phyloP scores from a whole-genome alignment of 1,140 invertebrate species.

The Cephus cinctus region DNA sequence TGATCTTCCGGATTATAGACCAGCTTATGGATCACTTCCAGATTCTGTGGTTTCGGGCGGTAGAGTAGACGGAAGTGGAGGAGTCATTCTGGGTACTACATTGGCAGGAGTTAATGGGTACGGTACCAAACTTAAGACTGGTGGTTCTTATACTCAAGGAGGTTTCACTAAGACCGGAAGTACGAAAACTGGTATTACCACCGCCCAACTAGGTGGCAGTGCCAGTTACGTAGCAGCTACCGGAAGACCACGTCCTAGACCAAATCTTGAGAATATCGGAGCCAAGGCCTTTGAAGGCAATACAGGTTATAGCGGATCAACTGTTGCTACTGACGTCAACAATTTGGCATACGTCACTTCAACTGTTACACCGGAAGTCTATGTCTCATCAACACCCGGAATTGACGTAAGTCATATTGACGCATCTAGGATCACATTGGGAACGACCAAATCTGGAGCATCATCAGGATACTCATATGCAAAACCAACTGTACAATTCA shows the following conservation, averaged over 20 bases:
- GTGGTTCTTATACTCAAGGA: slow-evolving; percentile 23
- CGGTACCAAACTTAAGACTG: neutral
- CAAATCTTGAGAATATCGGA: slow-evolving; percentile 39
- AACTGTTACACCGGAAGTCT: neutral
- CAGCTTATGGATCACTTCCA: slow-evolving; percentile 17
- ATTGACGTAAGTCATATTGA: slow-evolving; percentile 7
- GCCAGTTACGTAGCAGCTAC: slow-evolving; percentile 42
- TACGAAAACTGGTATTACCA: slow-evolving; percentile 48
- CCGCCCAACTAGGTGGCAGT: slow-evolving; percentile 45
- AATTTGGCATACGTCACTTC: neutral
- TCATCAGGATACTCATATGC: slow-evolving; percentile 29
- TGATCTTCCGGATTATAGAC: slow-evolving; percentile 26
- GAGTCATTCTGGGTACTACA: slow-evolving; percentile 13
- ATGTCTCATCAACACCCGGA: neutral
- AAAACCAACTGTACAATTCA: slow-evolving; percentile 26
- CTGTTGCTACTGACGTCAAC: neutral
- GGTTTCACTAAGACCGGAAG: slow-evolving; percentile 48
- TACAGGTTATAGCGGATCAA: slow-evolving; percentile 25
- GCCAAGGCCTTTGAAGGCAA: slow-evolving; percentile 43
- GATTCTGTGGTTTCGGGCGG: slow-evolving; percentile 19
- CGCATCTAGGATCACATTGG: slow-evolving; percentile 13
- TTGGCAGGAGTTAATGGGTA: neutral
- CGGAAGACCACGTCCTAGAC: slow-evolving; percentile 21
- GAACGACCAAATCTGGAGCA: slow-evolving; percentile 1
- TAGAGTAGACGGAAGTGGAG: slow-evolving; percentile 13